Evolutionary conservation across 1,140 invertebrate species (phyloP), one percentile per base, ranked within the genome.

Genomic region (Papilio glaucus): DNA sequence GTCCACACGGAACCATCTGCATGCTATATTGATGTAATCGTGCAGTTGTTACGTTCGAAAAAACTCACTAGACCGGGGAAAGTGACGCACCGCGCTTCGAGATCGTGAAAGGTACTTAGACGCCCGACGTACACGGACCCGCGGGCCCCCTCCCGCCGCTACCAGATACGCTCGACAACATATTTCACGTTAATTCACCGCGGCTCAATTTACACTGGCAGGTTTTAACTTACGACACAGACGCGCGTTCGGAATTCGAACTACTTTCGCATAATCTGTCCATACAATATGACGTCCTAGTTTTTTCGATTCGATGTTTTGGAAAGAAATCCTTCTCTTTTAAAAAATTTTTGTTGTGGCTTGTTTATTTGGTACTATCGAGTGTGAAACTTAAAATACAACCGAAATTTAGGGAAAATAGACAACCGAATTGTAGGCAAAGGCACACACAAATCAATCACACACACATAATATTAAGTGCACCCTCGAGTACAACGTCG

Each of bases 41-140:
- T 79, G 63, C 80, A 75, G 77, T 72, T 81, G 85, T 88, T 88
- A 88, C 86, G 86, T 88, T 90, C 82, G 82, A 87, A 88, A 90
- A 90, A 90, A 89, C 87, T 84, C 85, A 85, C 79, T 81, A 82
- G 85, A 88, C 81, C 85, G 87, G 88, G 85, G 88, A 90, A 90
- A 90, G 88, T 89, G 88, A 90, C 86, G 87, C 80, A 77, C 77
- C 77, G 77, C 80, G 77, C 78, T 78, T 83, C 81, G 81, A 85
- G 83, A 88, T 88, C 88, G 88, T 90, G 87, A 89, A 90, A 90
- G 88, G 88, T 87, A 88, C 87, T 87, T 82, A 86, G 71, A 77
- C 78, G 80, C 83, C 88, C 85, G 78, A 26, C 45, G 13, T 82
- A 78, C 63, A 10, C 45, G 60, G 88, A 85, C 53, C 83, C 72